A percentile compares a stretch with the other conserved stretches of the same genome.
These are phyloP conservation scores for Doris montereyensis DNA, from an alignment of 2,888 invertebrate genomes.

Conservation along the genomic window DNA sequence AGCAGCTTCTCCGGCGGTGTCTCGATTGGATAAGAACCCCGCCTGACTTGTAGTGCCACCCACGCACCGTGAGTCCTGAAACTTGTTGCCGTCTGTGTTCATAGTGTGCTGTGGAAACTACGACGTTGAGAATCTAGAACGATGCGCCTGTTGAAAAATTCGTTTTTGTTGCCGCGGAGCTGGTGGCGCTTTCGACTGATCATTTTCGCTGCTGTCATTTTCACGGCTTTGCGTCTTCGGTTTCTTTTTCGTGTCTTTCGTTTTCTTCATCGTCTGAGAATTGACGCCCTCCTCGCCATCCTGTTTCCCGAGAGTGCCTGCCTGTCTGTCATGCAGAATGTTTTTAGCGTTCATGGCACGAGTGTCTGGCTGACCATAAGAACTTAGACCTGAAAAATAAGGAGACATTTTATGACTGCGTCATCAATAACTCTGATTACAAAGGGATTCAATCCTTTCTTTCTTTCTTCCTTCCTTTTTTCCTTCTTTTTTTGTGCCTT, in stretches of 20 bases:
- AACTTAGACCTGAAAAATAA: slow-evolving; percentile 32
- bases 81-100: background rate
- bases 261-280: too few species aligned
- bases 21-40: slow-evolving; percentile 6
- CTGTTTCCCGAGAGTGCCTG: background rate
- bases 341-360: slow-evolving; percentile 40
- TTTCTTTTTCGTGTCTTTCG: background rate
- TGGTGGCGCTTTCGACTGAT: too few species aligned
- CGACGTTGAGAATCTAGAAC: slow-evolving; percentile 23
- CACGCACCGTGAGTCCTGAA: too few species aligned
- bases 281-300: background rate
- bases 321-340: background rate
- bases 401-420: too few species aligned
- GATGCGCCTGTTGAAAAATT: slow-evolving; percentile 24
- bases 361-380: slow-evolving; percentile 42
- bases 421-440: too few species aligned
- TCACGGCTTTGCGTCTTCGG: background rate
- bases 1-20: background rate
- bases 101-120: slow-evolving; percentile 17
- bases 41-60: background rate
- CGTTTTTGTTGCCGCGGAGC: too few species aligned
- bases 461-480: too few species aligned
- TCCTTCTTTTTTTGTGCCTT: too few species aligned
- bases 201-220: background rate
- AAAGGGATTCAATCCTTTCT: too few species aligned